Evolutionary conservation across 2,888 invertebrate genomes (phyloP).

Genomic region (Atrina japonica): DNA sequence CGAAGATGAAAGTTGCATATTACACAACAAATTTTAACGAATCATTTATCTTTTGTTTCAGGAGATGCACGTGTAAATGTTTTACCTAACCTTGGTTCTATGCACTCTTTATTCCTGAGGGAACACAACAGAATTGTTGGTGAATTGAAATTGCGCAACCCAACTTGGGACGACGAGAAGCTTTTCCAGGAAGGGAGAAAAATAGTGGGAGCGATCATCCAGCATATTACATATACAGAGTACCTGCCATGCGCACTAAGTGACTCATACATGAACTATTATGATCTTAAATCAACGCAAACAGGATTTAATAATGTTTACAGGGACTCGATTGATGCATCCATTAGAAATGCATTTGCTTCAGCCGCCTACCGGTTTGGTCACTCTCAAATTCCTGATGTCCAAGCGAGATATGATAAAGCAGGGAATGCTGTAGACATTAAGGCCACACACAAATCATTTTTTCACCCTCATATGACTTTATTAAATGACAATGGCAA

Average conservation of each 20-base stretch:
- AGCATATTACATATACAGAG: conserved; percentile 78
- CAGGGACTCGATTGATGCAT: conserved; percentile 57
- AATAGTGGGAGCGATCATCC: conserved; percentile 88
- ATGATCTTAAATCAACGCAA: conserved; percentile 86
- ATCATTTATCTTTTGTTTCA: no score
- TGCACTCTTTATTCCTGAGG: conserved; percentile 87
- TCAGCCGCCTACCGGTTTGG: conserved; percentile 73
- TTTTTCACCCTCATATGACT: conserved; percentile 10
- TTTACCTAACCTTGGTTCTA: conserved; percentile 90
- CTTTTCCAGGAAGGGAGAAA: conserved; percentile 81
- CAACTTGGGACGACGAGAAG: conserved; percentile 86
- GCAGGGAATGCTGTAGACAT: no score
- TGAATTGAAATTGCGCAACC: conserved; percentile 89
- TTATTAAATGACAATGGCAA: neutral
- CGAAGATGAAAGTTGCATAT: no score
- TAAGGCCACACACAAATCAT: neutral
- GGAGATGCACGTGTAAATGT: conserved; percentile 93
- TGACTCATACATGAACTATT: conserved; percentile 93
- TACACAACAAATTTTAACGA: no score
- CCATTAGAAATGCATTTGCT: conserved; percentile 70
- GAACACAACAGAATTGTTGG: conserved; percentile 94
- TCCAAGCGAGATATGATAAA: conserved; percentile 8
- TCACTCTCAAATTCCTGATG: conserved; percentile 27
- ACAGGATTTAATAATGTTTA: conserved; percentile 85
- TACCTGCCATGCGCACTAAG: conserved; percentile 92